Evolutionary conservation across 2,797 vertebrate genomes (phyloP), one percentile per base, ranked within the genome.

Genomic region (Micrastur ruficollis): DNA sequence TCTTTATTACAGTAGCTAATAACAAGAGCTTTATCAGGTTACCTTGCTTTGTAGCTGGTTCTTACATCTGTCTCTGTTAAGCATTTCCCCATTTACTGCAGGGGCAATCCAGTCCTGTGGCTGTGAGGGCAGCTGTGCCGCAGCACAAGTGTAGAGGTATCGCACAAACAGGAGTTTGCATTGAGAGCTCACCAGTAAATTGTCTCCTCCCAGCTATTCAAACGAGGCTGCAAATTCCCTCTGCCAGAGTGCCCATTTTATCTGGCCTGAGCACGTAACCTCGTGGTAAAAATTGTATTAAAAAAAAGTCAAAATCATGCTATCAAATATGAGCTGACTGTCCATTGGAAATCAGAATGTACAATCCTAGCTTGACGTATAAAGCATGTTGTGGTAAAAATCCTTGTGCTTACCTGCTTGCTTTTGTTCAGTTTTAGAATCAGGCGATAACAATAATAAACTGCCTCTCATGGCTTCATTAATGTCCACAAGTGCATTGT

Each of bases 21-120:
- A 89, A 90, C 93, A 80, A 73, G 93, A 81, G 83, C 83, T 96
- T 94, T 84, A 88, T 97, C 89, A 50, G 56, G 88, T 96, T 95
- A 93, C 94, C 59, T 65, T 59, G 71, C 79, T 86, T 74, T 55
- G 75, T 59, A 74, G 79, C 81, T 75, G 66, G 27, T 76, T 55
- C 75, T 88, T 70, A 47, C 63, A 91, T 95, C 87, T 92, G 66
- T 78, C 70, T 84, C 55, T 47, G 32, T 81, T 65, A 65, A 92
- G 44, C 8, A 8, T 79, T 89, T 81, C 68, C 52, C 44, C 49
- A 9, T 61, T 95, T 52, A 38, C 89, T 75, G 84, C 22, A 12
- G 36, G 59, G 89, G 62, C 59, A 70, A 2, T 22, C 31, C 70
- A 47, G 65, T 78, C 59, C 52, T 26, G 71, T 20, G 87, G 75